phyloP scores from a whole-genome alignment of 2,113 vertebrate species.

The Osmerus eperlanus region DNA sequence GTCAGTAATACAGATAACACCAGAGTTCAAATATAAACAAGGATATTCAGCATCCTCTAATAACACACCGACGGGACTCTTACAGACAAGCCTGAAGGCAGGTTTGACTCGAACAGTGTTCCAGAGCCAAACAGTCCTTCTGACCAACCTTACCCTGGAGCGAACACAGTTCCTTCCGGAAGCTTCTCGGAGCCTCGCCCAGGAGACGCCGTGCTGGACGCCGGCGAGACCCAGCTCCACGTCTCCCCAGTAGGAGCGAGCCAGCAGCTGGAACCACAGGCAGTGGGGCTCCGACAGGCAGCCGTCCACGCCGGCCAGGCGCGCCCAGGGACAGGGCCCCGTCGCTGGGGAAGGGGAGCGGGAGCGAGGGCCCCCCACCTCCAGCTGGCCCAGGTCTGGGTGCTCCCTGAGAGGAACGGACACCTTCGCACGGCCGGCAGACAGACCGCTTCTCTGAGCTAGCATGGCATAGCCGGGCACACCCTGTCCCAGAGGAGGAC shows the following conservation, averaged over 20 bases:
- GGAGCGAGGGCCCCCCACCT: constrained; percentile 51
- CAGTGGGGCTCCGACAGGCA: constrained; percentile 73
- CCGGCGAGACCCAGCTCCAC: constrained; percentile 66
- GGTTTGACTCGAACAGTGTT: neutral
- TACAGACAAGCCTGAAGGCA: neutral
- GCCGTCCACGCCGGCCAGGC: constrained; percentile 64
- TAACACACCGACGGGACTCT: neutral
- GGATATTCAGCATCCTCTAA: neutral
- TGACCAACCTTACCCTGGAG: constrained; percentile 57
- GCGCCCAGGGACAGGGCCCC: constrained; percentile 66
- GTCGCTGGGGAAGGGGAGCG: constrained; percentile 41
- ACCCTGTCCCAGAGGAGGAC: neutral
- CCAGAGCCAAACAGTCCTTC: neutral
- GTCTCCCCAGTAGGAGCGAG: constrained; percentile 69
- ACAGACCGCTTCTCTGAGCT: constrained; percentile 62
- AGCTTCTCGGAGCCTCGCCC: constrained; percentile 60
- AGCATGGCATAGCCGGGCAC: constrained; percentile 61
- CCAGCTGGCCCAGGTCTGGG: constrained; percentile 28
- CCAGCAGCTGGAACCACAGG: constrained; percentile 72
- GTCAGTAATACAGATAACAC: neutral
- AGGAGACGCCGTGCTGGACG: constrained; percentile 51
- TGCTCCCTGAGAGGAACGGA: constrained; percentile 50
- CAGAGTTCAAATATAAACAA: neutral
- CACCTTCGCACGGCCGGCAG: constrained; percentile 47
- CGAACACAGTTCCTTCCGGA: constrained; percentile 61